Conservation (phyloP, 2,888 invertebrate species). For the Coenonympha glycerion region DNA sequence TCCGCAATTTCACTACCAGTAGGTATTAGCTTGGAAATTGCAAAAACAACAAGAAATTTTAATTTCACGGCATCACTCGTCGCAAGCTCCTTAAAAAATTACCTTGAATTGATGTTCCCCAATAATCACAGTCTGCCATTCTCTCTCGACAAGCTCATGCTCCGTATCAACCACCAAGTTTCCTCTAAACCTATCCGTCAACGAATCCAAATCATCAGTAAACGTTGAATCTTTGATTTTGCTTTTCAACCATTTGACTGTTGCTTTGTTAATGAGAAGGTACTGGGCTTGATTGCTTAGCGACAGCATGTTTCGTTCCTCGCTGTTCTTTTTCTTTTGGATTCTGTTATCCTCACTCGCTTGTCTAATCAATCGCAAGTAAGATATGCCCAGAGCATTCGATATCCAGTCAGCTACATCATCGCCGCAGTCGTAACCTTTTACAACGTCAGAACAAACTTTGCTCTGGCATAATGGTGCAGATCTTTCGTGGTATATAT, state of each 20-base stretch:
- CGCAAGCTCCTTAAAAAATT: no score
- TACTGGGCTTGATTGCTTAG: slow-evolving; percentile 91
- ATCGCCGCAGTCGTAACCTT: slow-evolving; percentile 90
- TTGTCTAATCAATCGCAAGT: slow-evolving; percentile 82
- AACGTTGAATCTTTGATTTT: slow-evolving; percentile 74
- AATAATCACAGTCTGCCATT: slow-evolving; percentile 80
- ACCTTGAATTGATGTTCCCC: slow-evolving; percentile 81
- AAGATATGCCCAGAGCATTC: slow-evolving; percentile 80
- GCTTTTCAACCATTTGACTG: slow-evolving; percentile 82
- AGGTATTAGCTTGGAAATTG: no score
- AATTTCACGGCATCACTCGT: no score
- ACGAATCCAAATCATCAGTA: slow-evolving; percentile 71
- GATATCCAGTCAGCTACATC: slow-evolving; percentile 88
- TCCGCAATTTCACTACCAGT: no score
- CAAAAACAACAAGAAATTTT: no score
- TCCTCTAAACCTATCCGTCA: slow-evolving; percentile 89
- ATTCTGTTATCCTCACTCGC: slow-evolving; percentile 50
- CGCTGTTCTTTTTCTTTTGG: slow-evolving; percentile 47
- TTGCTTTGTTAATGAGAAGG: slow-evolving; percentile 85
- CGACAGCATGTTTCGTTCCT: slow-evolving; percentile 60
- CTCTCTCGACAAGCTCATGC: slow-evolving; percentile 85
- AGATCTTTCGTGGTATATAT: slow-evolving; percentile 36
- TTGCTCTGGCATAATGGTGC: slow-evolving; percentile 82
- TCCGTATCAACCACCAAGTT: slow-evolving; percentile 88
- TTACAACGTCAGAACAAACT: slow-evolving; percentile 88